Conservation (phyloP, 2,888 invertebrate species). For the Meiosimyza platycephala region DNA sequence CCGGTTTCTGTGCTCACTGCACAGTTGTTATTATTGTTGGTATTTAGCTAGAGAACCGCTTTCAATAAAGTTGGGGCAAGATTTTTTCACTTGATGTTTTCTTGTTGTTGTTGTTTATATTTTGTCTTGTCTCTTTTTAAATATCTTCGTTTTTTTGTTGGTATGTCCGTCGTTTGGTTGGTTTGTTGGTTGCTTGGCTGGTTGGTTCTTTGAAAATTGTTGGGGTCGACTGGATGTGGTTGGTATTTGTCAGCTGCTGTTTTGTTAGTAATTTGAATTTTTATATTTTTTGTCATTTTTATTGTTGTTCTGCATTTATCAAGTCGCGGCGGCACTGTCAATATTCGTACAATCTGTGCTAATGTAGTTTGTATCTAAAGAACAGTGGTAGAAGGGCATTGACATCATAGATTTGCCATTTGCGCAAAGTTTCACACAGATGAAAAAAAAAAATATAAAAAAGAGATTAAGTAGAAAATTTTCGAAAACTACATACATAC, state of each 20-base stretch:
- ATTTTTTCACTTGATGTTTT: neutral
- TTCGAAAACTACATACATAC: too few relatives aligned
- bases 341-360: neutral
- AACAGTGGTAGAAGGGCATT: too few relatives aligned
- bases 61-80: constrained; percentile 1
- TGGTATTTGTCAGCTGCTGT: constrained; percentile 27
- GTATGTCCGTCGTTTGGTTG: neutral
- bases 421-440: too few relatives aligned
- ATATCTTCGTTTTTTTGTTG: neutral
- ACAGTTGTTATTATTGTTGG: neutral
- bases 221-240: constrained; percentile 21
- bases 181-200: too few relatives aligned
- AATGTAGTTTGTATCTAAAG: too few relatives aligned
- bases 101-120: neutral
- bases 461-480: too few relatives aligned
- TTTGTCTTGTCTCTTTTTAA: neutral
- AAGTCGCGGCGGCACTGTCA: neutral
- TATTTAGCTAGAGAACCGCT: constrained; percentile 16
- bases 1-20: constrained; percentile 22
- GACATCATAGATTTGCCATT: too few relatives aligned
- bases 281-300: constrained; percentile 18
- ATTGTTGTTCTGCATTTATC: constrained; percentile 6
- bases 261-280: constrained; percentile 30
- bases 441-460: too few relatives aligned
- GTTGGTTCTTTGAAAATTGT: neutral